These are phyloP conservation scores for Brachyalestes nurse DNA, from an alignment of 2,797 vertebrate genomes.

Conservation along the genomic window DNA sequence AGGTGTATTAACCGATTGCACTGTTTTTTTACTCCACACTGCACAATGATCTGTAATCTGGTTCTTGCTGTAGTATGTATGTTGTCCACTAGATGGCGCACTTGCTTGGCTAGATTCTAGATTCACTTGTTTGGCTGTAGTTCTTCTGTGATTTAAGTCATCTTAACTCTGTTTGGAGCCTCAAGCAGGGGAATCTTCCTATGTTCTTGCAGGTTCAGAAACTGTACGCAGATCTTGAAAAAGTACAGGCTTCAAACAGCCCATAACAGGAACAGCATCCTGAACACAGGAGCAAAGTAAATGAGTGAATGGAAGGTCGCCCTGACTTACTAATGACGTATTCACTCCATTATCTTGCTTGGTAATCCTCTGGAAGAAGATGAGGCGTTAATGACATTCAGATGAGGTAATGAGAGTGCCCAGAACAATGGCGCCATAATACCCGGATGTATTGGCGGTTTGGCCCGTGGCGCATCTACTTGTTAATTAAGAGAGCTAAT, in stretches of 20 bases:
- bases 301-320: conserved; percentile 44
- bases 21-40: too few species aligned
- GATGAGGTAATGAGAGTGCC: conserved; percentile 50
- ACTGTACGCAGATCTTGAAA: neutral
- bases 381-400: conserved; percentile 49
- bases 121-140: conserved; percentile 11
- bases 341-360: conserved; percentile 35
- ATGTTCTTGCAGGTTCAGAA: neutral
- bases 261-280: conserved; percentile 8
- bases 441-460: conserved; percentile 36
- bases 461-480: conserved; percentile 46
- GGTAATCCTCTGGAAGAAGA: conserved; percentile 47
- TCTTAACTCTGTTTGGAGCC: neutral
- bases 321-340: conserved; percentile 15
- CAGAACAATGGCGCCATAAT: conserved; percentile 48
- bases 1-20: too few species aligned
- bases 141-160: neutral
- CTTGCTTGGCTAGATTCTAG: too few species aligned
- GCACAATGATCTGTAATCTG: neutral
- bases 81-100: conserved; percentile 56
- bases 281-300: neutral
- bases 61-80: neutral
- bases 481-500: conserved; percentile 56
- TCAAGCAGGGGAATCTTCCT: neutral
- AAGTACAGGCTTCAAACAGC: neutral